phyloP scores from a whole-genome alignment of 2,113 vertebrate species.

The Phylloscopus trochiloides region DNA sequence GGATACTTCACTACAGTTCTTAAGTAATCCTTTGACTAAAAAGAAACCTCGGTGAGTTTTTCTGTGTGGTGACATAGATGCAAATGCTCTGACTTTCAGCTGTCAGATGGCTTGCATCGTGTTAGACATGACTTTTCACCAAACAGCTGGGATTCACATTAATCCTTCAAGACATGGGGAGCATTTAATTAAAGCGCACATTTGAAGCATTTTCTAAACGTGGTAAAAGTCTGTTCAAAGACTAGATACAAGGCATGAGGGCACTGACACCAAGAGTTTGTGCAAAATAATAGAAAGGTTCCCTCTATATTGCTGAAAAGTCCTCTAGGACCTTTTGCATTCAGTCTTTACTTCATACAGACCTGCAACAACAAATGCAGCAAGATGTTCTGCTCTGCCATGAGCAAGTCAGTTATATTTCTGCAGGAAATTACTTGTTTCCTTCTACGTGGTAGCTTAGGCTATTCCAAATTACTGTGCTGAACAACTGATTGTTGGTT shows the following conservation, averaged over 20 bases:
- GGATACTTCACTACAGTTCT: neutral
- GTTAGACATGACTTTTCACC: neutral
- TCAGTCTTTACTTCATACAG: neutral
- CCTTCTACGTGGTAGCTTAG: neutral
- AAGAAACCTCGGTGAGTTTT: neutral
- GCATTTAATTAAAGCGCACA: neutral
- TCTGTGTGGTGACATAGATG: neutral
- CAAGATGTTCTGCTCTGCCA: neutral
- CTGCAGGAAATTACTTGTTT: neutral
- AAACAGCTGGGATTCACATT: neutral
- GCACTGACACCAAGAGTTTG: neutral
- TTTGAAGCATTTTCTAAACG: neutral
- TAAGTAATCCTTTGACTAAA: neutral
- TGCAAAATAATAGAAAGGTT: neutral
- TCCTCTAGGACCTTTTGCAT: neutral
- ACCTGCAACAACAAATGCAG: neutral
- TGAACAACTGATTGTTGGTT: neutral
- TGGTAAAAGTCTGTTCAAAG: neutral
- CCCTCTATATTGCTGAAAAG: neutral
- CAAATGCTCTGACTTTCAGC: neutral
- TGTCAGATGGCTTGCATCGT: neutral
- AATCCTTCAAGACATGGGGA: neutral
- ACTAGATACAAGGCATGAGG: neutral
- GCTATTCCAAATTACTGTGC: neutral
- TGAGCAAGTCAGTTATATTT: neutral